Conservation (phyloP, 2,888 invertebrate species). For the Embidobia sp. region DNA sequence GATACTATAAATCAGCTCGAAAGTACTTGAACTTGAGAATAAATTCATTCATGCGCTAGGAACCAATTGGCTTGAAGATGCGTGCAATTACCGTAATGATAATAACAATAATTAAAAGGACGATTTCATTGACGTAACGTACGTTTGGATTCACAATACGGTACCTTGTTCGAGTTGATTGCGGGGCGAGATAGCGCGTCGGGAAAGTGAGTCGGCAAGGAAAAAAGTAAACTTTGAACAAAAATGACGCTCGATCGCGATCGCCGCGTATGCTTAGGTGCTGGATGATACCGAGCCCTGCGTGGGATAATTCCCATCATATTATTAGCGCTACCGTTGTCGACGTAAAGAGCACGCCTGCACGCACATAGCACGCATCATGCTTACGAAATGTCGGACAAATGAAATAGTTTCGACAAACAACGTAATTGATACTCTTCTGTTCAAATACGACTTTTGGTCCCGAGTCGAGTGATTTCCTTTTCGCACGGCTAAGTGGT, state of each 20-base stretch:
- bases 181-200: conserved; percentile 23
- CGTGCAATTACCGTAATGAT: conserved; percentile 1
- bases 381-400: conserved; percentile 50
- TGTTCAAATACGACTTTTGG: conserved; percentile 19
- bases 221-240: conserved; percentile 47
- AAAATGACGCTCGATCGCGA: conserved; percentile 52
- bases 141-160: conserved; percentile 18
- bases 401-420: conserved; percentile 57
- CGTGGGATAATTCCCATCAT: conserved; percentile 81
- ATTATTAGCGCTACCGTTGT: conserved; percentile 72
- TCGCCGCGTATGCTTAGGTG: conserved; percentile 16
- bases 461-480: neutral
- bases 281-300: conserved; percentile 56
- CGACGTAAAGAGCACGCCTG: conserved; percentile 66
- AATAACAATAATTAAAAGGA: conserved; percentile 17
- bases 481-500: too few species aligned
- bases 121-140: conserved; percentile 23
- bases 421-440: conserved; percentile 33
- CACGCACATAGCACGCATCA: conserved; percentile 66
- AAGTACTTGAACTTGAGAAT: too few species aligned
- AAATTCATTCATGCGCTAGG: too few species aligned
- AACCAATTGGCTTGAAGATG: too few species aligned
- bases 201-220: conserved; percentile 46
- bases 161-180: conserved; percentile 49
- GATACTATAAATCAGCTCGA: too few species aligned